phyloP scores from a whole-genome alignment of 2,113 vertebrate species.

The Melanostigma gelatinosum region DNA sequence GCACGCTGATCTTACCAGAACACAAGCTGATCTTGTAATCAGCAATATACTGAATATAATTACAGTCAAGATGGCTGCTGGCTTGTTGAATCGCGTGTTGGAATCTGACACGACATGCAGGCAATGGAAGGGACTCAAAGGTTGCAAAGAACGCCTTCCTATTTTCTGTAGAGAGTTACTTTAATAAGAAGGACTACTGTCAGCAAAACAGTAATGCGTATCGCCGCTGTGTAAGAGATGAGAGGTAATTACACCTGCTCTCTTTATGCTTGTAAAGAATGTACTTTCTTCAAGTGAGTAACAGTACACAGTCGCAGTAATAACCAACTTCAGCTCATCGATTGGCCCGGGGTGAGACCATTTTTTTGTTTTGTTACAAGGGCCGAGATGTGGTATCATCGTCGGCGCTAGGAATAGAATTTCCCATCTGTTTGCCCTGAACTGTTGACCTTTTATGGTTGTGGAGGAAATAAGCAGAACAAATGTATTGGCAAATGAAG shows the following conservation, averaged over 20 bases:
- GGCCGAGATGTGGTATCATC: neutral
- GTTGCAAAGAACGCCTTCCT: neutral
- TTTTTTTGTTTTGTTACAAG: neutral
- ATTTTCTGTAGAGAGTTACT: neutral
- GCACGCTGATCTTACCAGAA: neutral
- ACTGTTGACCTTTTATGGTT: conserved; percentile 48
- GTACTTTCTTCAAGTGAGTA: neutral
- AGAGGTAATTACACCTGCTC: neutral
- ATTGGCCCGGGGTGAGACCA: neutral
- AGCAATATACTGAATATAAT: neutral
- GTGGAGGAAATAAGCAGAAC: conserved; percentile 43
- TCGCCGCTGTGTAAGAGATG: neutral
- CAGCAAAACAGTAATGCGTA: neutral
- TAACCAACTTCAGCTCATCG: conserved; percentile 6
- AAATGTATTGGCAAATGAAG: conserved; percentile 61
- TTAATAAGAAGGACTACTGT: neutral
- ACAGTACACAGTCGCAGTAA: neutral
- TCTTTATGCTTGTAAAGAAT: conserved; percentile 2
- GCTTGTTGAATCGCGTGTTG: neutral
- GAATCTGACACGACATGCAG: neutral
- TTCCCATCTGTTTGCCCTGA: conserved; percentile 27
- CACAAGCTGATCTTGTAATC: neutral
- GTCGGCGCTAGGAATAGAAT: conserved; percentile 15
- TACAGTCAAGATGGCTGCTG: neutral
- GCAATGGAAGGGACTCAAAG: neutral